Base-by-base conservation (phyloP, 2,113 vertebrate genomes). In the Callipepla californica region DNA sequence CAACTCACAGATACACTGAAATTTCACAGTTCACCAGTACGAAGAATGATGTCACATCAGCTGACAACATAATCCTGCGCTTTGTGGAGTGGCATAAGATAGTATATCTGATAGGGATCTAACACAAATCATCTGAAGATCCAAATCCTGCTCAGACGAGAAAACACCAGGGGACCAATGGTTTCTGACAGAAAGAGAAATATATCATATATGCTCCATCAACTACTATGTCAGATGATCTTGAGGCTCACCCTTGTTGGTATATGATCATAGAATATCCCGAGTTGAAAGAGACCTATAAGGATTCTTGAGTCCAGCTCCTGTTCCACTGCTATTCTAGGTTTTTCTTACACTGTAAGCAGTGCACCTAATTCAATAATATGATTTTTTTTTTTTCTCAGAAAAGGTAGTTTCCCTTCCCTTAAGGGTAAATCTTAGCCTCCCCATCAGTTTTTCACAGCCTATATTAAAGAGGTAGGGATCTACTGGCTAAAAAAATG, bases 131-230 rank as follows among this genome's bases (percentile, higher is more conserved):
- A 22, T 44, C 65, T 80, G 61, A 90, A 92, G 68, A 51, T 6
- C 16, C 10, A 38, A 25, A 25, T 68, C 7, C 25, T 69, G 48
- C 50, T 82, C 42, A 50, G 2, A 28, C 48, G 58, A 32, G 45
- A 51, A 15, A 68, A 19, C 4, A 48, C 23, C 30, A 73, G n/a
- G 28, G 80, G 13, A 53, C 6, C 12, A 62, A 7, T 79, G 48
- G 51, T 65, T 77, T 80, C 53, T 58, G 57, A 18, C 22, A 40
- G 40, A 55, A 53, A 76, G 79, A 38, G n/a, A 19, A 4, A 57
- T 18, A 28, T 58, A 45, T 6, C 38, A 25, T 53, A 55, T 32
- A 12, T 10, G 7, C 36, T 8, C 42, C 0, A 0, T 53, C 16
- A 53, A 26, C 32, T 68, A 6, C 15, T 53, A 20, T 5, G n/a